Base-by-base conservation (phyloP, 2,888 invertebrate species). In the Drosophila mettleri region DNA sequence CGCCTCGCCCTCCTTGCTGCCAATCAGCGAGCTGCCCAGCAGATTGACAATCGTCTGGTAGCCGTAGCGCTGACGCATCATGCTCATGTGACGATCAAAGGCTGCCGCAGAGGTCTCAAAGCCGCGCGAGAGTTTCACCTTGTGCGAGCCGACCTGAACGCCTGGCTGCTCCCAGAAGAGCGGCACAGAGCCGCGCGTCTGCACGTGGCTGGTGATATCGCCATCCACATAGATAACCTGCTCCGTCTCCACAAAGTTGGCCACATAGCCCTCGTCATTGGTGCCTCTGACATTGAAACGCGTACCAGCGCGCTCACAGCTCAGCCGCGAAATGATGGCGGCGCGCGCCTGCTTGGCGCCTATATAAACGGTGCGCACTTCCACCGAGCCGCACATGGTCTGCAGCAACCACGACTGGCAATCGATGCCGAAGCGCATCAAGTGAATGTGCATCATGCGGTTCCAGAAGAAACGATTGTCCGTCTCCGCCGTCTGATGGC, bases 181-280 rank as follows among this genome's bases (percentile, higher is more conserved):
- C 0, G 99, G 99, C 0, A 99, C 98, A 0, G 99, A 99, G 0
- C 99, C 99, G 82, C 99, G 94, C 0, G 98, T 98, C 93, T 97
- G 97, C 12, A 99, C 93, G 90, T 96, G 97, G 7, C 98, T 98
- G 7, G 97, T 95, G 5, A 98, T 95, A 89, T 97, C 96, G 87
- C 98, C 96, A 91, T 99, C 99, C 84, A 97, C 94, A 90, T 95
- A 97, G 82, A 98, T 96, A 16, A 98, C 97, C 93, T 99, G 99
- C 93, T 99, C 99, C 1, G 99, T 99, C 94, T 99, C 99, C 29
- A 99, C 99, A 94, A 99, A 99, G 93, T 99, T 99, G 1, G 99
- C 99, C 16, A 99, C 99, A 93, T 98, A 97, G 0, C 99, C 99
- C 91, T 98, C 98, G 93, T 99, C 99, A 93, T 99, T 99, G 74